Base-by-base conservation (phyloP, 1,140 invertebrate species). In the Cyphomyrmex costatus region DNA sequence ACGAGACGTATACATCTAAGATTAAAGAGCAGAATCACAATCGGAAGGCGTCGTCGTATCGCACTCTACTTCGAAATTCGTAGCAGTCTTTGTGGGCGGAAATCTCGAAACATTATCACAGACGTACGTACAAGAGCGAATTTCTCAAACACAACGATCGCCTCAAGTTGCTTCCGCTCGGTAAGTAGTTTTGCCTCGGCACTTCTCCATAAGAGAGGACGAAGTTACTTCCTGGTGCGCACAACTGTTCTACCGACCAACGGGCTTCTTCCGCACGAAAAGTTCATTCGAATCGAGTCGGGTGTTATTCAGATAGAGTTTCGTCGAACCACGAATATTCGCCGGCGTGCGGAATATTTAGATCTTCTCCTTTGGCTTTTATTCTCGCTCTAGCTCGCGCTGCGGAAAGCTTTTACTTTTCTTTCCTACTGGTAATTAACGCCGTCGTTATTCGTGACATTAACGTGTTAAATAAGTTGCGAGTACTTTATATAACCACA, bases 211-310 rank as follows among this genome's bases (percentile, higher is more conserved):
- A 65, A 60, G 42, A 21, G 60, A 56, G 61, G 63, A 53, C 19
- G 36, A 86, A 65, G 58, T 86, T 77, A 78, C 58, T 76, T 78
- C 46, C 73, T 85, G 46, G 46, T 66, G 42, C 10, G 71, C 82
- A 30, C 60, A 33, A 49, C 30, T 30, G 30, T 78, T 85, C 49
- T 33, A 74, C 84, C 68, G 78, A 77, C 66, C 73, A 56, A n/a
- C 53, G 77, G 61, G 73, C 60, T 73, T 78, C 71, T 83, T 87
- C 77, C 85, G 73, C 87, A 70, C 73, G 85, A 73, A 78, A 87
- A 87, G 71, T 87, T 89, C 86, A 85, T 89, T 87, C 80, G 78
- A 73, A 86, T 77, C 73, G 66, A 85, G 60, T 78, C 73, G 65
- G 42, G 30, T 56, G 68, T 88, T 86, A 82, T 80, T 88, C 76